A percentile compares a stretch with the other conserved stretches of the same genome.
Conservation (phyloP, 2,888 invertebrate genomes). For the Lypha dubia region DNA sequence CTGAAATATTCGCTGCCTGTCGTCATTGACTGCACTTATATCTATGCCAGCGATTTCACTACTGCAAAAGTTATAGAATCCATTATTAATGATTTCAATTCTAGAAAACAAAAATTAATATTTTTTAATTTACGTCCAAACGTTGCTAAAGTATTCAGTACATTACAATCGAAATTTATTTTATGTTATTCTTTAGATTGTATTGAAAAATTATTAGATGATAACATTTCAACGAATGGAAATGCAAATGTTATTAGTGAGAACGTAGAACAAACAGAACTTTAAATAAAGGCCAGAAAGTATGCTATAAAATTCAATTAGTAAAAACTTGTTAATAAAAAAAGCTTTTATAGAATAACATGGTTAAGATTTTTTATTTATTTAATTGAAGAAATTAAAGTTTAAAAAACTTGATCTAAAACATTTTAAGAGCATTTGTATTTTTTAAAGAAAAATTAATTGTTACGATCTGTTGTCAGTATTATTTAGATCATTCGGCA, state of each 20-base stretch:
- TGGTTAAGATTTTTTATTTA: not conserved
- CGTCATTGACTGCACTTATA: conserved; percentile 93
- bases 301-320: conserved; percentile 43
- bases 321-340: not conserved
- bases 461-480: no score
- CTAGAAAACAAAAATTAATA: conserved; percentile 89
- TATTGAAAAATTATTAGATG: conserved; percentile 63
- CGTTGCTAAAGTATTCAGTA: conserved; percentile 91
- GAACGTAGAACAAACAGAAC: conserved; percentile 42
- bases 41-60: conserved; percentile 94
- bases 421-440: no score
- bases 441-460: no score
- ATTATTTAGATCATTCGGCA: no score
- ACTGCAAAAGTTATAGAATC: conserved; percentile 91
- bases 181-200: conserved; percentile 76
- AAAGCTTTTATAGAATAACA: not conserved
- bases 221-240: not conserved
- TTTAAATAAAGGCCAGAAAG: conserved; percentile 39
- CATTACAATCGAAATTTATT: conserved; percentile 81
- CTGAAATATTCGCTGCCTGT: conserved; percentile 87
- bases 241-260: conserved; percentile 21
- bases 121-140: conserved; percentile 93
- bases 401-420: no score
- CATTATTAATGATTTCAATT: conserved; percentile 89
- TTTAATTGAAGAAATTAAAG: not conserved